These are phyloP conservation scores for Malaclemys terrapin DNA, from an alignment of 2,113 vertebrate genomes.

Conservation along the genomic window DNA sequence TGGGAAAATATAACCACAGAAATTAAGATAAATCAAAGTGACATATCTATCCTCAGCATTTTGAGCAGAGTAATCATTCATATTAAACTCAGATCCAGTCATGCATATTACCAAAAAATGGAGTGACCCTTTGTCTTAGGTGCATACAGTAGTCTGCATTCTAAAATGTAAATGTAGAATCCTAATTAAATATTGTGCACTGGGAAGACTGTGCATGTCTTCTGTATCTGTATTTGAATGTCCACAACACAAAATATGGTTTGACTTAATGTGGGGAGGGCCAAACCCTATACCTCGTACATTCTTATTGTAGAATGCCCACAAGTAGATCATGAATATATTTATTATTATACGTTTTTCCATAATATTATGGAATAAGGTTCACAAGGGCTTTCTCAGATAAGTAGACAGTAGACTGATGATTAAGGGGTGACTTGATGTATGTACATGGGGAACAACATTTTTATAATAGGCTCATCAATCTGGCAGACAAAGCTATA, in stretches of 20 bases:
- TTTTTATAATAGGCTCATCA: too few species aligned
- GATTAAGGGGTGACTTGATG: too few species aligned
- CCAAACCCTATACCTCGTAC: background rate
- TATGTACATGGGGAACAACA: too few species aligned
- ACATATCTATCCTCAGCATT: background rate
- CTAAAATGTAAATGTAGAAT: background rate
- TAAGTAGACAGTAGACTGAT: background rate
- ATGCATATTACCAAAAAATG: background rate
- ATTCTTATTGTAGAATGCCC: background rate
- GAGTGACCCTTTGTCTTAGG: background rate
- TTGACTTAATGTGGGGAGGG: background rate
- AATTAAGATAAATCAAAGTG: background rate
- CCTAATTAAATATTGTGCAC: background rate
- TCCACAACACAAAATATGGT: background rate
- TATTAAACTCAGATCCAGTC: background rate
- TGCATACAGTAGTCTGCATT: background rate
- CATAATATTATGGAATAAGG: background rate
- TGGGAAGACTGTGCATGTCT: background rate
- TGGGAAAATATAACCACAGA: background rate
- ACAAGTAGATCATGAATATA: background rate
- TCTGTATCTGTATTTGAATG: background rate
- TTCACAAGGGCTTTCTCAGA: background rate
- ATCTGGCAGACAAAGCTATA: too few species aligned
- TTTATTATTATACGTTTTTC: background rate
- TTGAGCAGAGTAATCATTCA: background rate